Conservation (phyloP, 2,797 vertebrate genomes). For the Hydrophis major region DNA sequence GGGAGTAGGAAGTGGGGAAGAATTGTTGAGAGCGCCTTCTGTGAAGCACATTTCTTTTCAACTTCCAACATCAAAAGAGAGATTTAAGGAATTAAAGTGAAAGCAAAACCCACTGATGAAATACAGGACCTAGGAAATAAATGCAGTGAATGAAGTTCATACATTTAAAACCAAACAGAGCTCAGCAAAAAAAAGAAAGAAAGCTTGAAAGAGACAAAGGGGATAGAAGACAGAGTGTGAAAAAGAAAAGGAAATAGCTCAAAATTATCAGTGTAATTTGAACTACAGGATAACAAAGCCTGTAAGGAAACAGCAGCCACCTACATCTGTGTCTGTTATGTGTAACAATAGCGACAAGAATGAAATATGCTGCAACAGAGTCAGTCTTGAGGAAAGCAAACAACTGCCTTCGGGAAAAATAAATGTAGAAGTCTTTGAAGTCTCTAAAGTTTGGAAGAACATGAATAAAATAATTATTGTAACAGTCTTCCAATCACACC, state of each 20-base stretch:
- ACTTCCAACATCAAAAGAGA: conserved; percentile 20
- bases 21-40: neutral
- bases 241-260: conserved; percentile 19
- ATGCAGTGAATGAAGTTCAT: neutral
- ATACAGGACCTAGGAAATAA: conserved; percentile 9
- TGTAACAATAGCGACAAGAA: neutral
- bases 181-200: neutral
- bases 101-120: conserved; percentile 11
- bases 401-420: neutral
- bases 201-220: neutral
- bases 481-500: neutral
- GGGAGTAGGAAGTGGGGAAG: neutral
- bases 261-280: neutral
- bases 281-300: conserved; percentile 5
- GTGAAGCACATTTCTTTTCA: conserved; percentile 24
- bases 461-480: neutral
- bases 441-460: neutral
- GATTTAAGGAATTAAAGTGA: conserved; percentile 11
- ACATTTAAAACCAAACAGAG: neutral
- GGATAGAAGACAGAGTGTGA: neutral
- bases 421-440: neutral
- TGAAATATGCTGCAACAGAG: conserved; percentile 1
- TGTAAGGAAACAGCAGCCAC: neutral
- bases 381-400: neutral
- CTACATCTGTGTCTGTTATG: conserved; percentile 28